A percentile compares a stretch with the other conserved stretches of the same genome.
phyloP scores from a whole-genome alignment of 2,113 vertebrate species.

The Ibidorhyncha struthersii region DNA sequence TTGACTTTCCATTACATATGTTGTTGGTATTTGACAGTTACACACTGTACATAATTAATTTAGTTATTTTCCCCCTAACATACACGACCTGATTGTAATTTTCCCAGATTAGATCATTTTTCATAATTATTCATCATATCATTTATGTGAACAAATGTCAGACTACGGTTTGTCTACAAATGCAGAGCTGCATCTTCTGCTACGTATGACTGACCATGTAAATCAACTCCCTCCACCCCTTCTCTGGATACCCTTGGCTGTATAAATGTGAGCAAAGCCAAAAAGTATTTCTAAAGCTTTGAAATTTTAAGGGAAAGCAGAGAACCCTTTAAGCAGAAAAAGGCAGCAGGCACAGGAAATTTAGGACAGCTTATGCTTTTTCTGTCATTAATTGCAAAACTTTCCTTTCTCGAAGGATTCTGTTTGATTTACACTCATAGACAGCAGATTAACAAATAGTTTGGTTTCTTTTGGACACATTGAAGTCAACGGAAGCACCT shows the following conservation, averaged over 20 bases:
- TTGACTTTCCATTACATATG: background rate
- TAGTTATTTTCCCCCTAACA: background rate
- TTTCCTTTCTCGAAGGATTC: background rate
- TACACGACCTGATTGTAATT: constrained; percentile 19
- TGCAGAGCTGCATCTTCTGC: background rate
- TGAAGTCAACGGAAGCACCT: background rate
- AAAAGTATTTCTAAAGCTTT: background rate
- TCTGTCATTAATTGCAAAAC: background rate
- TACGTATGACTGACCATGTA: background rate
- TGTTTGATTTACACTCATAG: background rate
- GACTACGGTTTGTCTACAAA: background rate
- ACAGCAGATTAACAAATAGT: background rate
- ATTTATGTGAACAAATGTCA: background rate
- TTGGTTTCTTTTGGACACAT: background rate
- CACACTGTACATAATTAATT: constrained; percentile 40
- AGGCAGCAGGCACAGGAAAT: background rate
- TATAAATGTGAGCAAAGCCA: background rate
- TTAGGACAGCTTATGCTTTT: background rate
- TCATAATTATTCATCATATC: constrained; percentile 31
- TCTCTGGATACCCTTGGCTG: background rate
- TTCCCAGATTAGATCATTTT: constrained; percentile 37
- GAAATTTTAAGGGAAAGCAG: background rate
- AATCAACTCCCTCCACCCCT: rapidly evolving
- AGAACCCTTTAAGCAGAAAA: background rate
- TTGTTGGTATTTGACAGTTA: constrained; percentile 33